Evolutionary conservation across 2,113 vertebrate genomes (phyloP), one percentile per base, ranked within the genome.

Genomic region (Carlito syrichta): DNA sequence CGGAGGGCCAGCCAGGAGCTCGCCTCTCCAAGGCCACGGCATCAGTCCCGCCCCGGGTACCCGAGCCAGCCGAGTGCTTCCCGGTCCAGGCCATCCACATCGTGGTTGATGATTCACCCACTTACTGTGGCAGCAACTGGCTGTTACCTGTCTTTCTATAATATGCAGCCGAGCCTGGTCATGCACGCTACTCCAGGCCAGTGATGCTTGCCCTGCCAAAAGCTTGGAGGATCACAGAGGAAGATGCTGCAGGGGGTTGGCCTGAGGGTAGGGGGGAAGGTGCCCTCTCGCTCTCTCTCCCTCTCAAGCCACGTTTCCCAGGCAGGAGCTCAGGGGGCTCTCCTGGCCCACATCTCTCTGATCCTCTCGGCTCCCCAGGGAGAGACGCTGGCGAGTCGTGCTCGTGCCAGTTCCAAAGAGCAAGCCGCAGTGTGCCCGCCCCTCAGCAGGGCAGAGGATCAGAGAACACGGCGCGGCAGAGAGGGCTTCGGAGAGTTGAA

Each of bases 391-490:
- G 93, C 92, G 94, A 95, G 79, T 71, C 88, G 23, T 3, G 91
- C 79, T 93, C 38, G 9, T 20, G 62, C 50, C 93, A 90, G 93
- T 89, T 94, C 82, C 6, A n/a, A 86, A 96, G 86, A 68, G 50
- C 6, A 60, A 93, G 86, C 85, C 32, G 27, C 54, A n/a, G 45
- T 81, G 58, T 77, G 94, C 63, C 93, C 16, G 9, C 50, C 91
- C 91, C 62, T 40, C 93, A 79, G 97, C 96, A 27, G 97, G 89
- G 89, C 22, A 2, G 71, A 66, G 93, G 96, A 93, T 97, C 91
- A 96, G 89, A 69, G 56, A 50, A 73, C 56, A 16, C 2, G 0
- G 56, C n/a, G 48, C 38, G 66, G 93, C 19, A 8, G 76, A 58
- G 52, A 68, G 76, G 76, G 78, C 96, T 96, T 81, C 25, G 45